Evolutionary conservation across 2,113 vertebrate genomes (phyloP).

Genomic region (Python bivittatus): DNA sequence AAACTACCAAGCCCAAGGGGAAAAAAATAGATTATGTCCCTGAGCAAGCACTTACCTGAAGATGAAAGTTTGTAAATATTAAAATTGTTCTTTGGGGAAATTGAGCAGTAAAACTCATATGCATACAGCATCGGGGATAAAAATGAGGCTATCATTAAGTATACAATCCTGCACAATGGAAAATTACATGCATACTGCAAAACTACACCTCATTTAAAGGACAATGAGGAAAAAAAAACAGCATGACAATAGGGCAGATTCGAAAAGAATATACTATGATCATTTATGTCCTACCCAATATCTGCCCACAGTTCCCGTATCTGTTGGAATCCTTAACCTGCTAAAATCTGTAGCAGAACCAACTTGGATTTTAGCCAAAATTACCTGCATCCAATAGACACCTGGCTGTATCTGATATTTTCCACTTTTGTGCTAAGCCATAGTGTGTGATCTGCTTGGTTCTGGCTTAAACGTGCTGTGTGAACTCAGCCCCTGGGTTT

Average conservation of each 20-base stretch:
- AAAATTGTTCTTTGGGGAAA: constrained; percentile 53
- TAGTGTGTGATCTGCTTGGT: background rate
- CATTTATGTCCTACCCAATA: background rate
- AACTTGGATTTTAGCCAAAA: background rate
- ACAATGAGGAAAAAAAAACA: background rate
- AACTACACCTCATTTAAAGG: background rate
- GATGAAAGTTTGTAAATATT: constrained; percentile 54
- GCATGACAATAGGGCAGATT: background rate
- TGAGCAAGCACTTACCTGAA: constrained; percentile 51
- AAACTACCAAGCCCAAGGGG: constrained; percentile 45
- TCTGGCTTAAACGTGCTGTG: background rate
- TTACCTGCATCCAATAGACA: background rate
- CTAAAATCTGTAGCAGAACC: background rate
- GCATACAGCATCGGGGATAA: background rate
- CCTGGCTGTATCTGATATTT: background rate
- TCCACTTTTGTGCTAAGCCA: background rate
- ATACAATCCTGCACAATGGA: background rate
- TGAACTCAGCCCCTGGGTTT: background rate
- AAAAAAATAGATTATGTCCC: constrained; percentile 46
- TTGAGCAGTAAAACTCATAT: constrained; percentile 14
- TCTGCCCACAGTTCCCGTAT: background rate
- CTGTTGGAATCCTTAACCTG: background rate
- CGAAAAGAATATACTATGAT: background rate
- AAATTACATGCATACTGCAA: background rate
- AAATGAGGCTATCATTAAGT: background rate